Percentiles rank a stretch among this genome's conserved stretches.
These are phyloP conservation scores for Protaetia brevitarsis DNA, from an alignment of 1,140 invertebrate genomes.

Conservation along the genomic window DNA sequence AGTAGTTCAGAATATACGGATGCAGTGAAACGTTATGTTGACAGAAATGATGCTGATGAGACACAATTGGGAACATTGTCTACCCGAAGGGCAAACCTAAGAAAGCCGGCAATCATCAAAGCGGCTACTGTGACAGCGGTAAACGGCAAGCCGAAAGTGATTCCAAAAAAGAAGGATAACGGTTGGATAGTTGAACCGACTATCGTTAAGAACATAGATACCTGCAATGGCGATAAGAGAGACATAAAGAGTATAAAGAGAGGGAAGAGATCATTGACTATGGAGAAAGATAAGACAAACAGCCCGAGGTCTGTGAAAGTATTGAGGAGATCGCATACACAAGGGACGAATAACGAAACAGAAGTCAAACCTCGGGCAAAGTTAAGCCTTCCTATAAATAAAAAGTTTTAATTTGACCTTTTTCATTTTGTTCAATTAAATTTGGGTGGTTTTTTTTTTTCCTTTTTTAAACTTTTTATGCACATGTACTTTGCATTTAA, in stretches of 20 bases:
- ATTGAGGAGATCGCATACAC: slow-evolving; percentile 32
- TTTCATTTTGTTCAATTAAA: background rate
- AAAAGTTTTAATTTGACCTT: background rate
- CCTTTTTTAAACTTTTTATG: background rate
- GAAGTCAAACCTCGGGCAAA: background rate
- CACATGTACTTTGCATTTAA: slow-evolving; percentile 11
- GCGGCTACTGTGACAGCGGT: slow-evolving; percentile 27
- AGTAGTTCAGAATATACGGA: too few relatives aligned
- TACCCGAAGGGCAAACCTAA: slow-evolving; percentile 25
- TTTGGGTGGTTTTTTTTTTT: background rate
- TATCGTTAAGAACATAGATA: slow-evolving; percentile 22
- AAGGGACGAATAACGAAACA: background rate
- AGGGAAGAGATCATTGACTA: slow-evolving; percentile 39
- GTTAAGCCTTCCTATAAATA: background rate
- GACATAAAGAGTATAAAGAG: slow-evolving; percentile 38
- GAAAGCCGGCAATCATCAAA: slow-evolving; percentile 26
- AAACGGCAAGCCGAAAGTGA: slow-evolving; percentile 27
- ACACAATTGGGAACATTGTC: slow-evolving; percentile 19
- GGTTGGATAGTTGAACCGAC: slow-evolving; percentile 27
- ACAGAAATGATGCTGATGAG: slow-evolving; percentile 43
- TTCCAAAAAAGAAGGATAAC: slow-evolving; percentile 26
- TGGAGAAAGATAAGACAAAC: slow-evolving; percentile 43
- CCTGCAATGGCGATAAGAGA: slow-evolving; percentile 21
- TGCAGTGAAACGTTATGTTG: slow-evolving; percentile 39
- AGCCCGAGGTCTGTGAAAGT: slow-evolving; percentile 45